Conservation (phyloP, 1,140 invertebrate genomes). For the Penaeus japonicus region DNA sequence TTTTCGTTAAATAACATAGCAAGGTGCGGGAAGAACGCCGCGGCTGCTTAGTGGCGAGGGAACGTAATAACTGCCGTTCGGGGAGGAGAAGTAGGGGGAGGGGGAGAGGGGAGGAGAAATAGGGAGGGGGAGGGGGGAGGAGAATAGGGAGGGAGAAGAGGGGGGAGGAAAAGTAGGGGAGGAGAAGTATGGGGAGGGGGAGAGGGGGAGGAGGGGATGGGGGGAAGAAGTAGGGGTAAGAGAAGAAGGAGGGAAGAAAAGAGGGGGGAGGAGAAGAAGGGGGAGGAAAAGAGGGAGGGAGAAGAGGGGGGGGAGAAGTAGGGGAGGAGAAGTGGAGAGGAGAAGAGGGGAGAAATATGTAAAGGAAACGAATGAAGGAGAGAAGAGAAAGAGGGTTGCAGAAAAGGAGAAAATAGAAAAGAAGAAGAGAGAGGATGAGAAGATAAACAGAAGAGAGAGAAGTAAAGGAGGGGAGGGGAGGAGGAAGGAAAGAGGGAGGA, state of each 20-base stretch:
- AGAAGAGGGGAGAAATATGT: not conserved
- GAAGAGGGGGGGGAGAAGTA: not conserved
- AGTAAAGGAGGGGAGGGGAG: not conserved
- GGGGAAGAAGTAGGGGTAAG: not conserved
- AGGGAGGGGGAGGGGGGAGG: not conserved
- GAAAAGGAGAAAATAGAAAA: no score
- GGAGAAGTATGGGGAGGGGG: not conserved
- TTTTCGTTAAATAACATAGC: no score
- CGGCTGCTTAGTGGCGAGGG: no score
- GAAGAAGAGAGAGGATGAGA: no score
- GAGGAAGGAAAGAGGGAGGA: no score
- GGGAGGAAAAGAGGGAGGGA: not conserved
- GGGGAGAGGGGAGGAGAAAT: no score
- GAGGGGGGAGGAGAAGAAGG: not conserved
- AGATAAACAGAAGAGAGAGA: no score
- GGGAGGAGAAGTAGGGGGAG: not conserved
- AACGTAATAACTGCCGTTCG: no score
- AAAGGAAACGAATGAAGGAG: no score
- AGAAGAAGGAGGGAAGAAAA: not conserved
- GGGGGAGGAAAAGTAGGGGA: not conserved
- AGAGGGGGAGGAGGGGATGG: not conserved
- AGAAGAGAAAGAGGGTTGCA: not conserved
- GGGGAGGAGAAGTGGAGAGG: not conserved
- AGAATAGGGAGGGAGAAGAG: not conserved
- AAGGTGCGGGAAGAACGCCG: no score